Base-by-base conservation (phyloP, 2,113 vertebrate species). In the Chamaea fasciata region DNA sequence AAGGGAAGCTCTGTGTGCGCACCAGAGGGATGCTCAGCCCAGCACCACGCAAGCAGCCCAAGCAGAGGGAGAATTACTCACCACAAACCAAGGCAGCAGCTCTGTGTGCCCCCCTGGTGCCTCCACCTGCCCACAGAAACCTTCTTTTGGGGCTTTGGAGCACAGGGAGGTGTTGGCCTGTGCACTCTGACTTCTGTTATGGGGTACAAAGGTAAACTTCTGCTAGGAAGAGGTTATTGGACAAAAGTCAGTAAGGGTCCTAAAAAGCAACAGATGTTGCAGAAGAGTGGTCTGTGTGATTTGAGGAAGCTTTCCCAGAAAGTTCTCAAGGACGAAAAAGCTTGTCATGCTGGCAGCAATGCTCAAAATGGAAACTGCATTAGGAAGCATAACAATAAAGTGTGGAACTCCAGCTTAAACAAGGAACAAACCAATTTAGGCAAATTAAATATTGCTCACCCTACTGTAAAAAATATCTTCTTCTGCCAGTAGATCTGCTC, bases 51-150 rank as follows among this genome's bases (percentile, higher is more conserved):
- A 37, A 37, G 19, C 67, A 69, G 46, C 62, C 42, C n/a, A 23
- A 62, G 76, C 50, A 49, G 24, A 68, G 41, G 24, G 28, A 88
- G 65, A 19, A 23, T 2, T 0, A 2, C 0, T 44, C 65, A 30
- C 23, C 62, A 68, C 62, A 62, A 41, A 59, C 7, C 0, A 0
- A 23, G 44, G 57, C 41, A 64, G 76, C 76, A 89, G 50, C 69
- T n/a, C 30, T 5, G 0, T 11, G 20, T 0, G 2, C 47, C 55
- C 31, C 68, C 68, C 86, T 50, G 27, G 6, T 15, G 23, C n/a
- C 28, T n/a, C 56, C 20, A 2, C 6, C 37, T 41, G 20, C 20
- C 63, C 23, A 9, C 33, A 60, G 21, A 28, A 50, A 41, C 15
- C 13, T 18, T 2, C 14, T n/a, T n/a, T 15, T 7, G 11, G 42